Evolutionary conservation across 2,797 vertebrate species (phyloP), one percentile per base, ranked within the genome.

Genomic region (Mormyrops attenuatus): DNA sequence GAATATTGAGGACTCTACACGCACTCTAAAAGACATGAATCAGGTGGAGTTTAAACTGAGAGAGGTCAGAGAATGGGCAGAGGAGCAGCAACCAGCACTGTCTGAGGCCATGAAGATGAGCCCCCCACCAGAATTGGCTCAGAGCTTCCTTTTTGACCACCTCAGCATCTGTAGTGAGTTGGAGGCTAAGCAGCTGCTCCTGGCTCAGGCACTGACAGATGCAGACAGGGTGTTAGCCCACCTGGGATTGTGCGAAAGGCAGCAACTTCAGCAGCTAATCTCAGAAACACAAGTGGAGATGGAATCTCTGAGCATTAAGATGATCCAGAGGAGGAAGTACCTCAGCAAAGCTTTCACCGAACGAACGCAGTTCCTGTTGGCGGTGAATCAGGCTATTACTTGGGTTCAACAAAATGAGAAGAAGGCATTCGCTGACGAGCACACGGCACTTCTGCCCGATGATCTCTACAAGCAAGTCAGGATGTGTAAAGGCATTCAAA

Each of bases 281-380:
- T 95, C 95, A 3, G 96, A 97, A 88, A 97, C 97, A 0, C 97
- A 99, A 90, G 93, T 92, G 73, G 97, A 97, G 0, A 93, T 99
- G 90, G 96, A 96, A 86, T 95, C 96, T 87, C 96, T 99, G 85
- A 96, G 96, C 0, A 94, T 96, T 87, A 95, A 97, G 26, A 97
- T 98, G 84, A 94, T 95, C 82, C 97, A 97, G 92, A 96, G 98
- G 90, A 97, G 97, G 90, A 99, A 97, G 91, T 97, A 98, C 91
- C 94, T 99, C 84, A 99, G 97, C 92, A 99, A 99, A 93, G 97
- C 97, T 26, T 95, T 99, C 89, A 98, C 98, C 20, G 98, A 99
- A 95, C 96, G 97, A 89, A 97, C 97, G 0, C 99, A 99, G 92
- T 99, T 99, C 92, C 95, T 99, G 88, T 96, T 98, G 94, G 97